Evolutionary conservation across 35 echinoderm and acorn worm species (phyloP).

Genomic region (Chiridota heheva): DNA sequence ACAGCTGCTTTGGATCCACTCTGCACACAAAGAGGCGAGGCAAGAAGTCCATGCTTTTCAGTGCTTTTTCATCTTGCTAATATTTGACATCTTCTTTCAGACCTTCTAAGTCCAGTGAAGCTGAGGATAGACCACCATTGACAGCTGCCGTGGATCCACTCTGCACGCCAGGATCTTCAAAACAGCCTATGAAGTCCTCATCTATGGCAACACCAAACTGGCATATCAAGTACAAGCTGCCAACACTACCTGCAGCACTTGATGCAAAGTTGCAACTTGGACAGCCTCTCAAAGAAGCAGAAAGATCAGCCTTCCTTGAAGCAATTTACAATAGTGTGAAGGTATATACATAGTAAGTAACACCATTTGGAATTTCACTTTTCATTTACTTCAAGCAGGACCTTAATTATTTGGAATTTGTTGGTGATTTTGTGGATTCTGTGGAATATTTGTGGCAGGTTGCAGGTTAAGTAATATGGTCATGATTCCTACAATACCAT

Average conservation of each 20-base stretch:
- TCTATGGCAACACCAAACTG: background rate
- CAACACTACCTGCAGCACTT: conserved; percentile 2
- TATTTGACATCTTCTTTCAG: background rate
- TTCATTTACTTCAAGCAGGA: no score
- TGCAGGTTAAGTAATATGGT: no score
- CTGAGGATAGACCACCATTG: background rate
- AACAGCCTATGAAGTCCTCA: background rate
- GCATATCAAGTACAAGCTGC: conserved; percentile 11
- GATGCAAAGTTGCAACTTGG: background rate
- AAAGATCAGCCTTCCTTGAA: conserved; percentile 42
- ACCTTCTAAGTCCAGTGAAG: background rate
- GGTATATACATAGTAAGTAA: conserved; percentile 44
- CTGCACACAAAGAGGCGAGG: no score
- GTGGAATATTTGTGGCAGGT: no score
- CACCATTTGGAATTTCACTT: no score
- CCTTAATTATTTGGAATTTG: no score
- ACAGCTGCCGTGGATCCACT: background rate
- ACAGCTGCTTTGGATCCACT: no score
- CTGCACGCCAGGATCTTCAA: background rate
- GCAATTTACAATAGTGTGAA: conserved; percentile 38
- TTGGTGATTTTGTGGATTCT: no score
- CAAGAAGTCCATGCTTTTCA: no score
- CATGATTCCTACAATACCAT: no score
- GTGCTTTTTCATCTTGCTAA: background rate
- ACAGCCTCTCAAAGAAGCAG: conserved; percentile 42